phyloP scores from a whole-genome alignment of 2,113 vertebrate species.

The Labrus mixtus region DNA sequence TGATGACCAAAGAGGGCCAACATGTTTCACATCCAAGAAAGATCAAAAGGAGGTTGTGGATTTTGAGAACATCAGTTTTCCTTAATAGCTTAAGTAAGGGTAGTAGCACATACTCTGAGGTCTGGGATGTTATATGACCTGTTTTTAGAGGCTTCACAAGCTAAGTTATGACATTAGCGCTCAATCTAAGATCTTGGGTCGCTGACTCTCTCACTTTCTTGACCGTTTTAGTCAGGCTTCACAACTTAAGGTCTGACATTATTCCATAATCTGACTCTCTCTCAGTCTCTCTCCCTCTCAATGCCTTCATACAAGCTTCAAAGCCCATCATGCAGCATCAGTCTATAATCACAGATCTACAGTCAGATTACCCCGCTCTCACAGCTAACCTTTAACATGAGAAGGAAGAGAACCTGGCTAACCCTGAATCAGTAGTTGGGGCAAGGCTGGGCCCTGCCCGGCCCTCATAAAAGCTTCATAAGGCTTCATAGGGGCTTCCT shows the following conservation, averaged over 20 bases:
- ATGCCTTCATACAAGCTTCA: conserved; percentile 62
- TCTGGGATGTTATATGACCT: conserved; percentile 32
- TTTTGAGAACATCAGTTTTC: conserved; percentile 36
- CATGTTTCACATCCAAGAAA: conserved; percentile 38
- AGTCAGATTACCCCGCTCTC: conserved; percentile 74
- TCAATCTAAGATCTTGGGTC: conserved; percentile 61
- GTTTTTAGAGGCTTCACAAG: conserved; percentile 54
- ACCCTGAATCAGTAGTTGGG: conserved; percentile 75
- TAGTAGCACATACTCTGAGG: conserved; percentile 13
- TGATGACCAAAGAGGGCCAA: conserved; percentile 37
- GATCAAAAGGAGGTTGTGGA: conserved; percentile 21
- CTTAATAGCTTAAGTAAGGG: conserved; percentile 25
- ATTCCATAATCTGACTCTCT: conserved; percentile 65
- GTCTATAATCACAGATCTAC: conserved; percentile 74
- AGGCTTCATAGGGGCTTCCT: conserved; percentile 79
- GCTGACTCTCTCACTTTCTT: conserved; percentile 50
- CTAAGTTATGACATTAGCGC: conserved; percentile 57
- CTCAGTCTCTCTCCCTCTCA: conserved; percentile 35
- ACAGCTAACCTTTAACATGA: conserved; percentile 79
- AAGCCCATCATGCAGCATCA: conserved; percentile 67
- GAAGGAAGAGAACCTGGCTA: conserved; percentile 76
- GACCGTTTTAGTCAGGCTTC: conserved; percentile 71
- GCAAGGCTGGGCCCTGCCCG: conserved; percentile 69
- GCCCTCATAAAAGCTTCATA: conserved; percentile 80
- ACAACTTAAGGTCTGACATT: conserved; percentile 65